These are phyloP conservation scores for Crotalus tigris DNA, from an alignment of 2,113 vertebrate genomes.

Conservation along the genomic window DNA sequence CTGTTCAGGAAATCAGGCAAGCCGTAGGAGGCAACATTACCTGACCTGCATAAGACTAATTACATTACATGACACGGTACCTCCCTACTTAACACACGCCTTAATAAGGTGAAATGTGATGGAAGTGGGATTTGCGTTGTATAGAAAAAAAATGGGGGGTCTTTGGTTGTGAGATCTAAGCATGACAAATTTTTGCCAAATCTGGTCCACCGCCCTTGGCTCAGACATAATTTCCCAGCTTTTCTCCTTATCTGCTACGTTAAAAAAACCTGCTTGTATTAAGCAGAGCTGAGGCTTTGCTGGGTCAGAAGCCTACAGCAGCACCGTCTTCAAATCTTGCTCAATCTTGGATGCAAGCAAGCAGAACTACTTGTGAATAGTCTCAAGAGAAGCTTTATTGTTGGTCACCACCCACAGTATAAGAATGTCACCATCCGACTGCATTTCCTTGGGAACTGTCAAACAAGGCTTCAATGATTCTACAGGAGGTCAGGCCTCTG, in stretches of 20 bases:
- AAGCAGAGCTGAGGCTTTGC: background rate
- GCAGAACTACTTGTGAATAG: background rate
- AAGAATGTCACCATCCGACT: background rate
- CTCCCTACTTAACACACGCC: background rate
- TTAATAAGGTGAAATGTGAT: background rate
- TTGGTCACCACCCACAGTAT: background rate
- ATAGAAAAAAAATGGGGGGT: background rate
- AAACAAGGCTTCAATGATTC: background rate
- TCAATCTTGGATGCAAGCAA: background rate
- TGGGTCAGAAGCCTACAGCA: background rate
- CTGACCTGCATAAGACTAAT: background rate
- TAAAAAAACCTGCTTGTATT: background rate
- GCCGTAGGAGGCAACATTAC: background rate
- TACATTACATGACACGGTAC: background rate
- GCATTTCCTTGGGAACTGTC: background rate
- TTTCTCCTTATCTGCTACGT: background rate
- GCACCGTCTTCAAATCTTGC: background rate
- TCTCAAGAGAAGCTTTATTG: background rate
- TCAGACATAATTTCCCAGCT: background rate
- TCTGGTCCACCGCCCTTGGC: background rate
- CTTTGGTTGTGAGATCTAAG: background rate
- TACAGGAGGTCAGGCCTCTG: too few relatives aligned
- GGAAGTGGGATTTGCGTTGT: background rate
- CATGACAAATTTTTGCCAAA: background rate
- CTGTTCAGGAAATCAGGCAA: background rate